These are phyloP conservation scores for Arothron firmamentum DNA, from an alignment of 2,113 vertebrate genomes.

Conservation along the genomic window DNA sequence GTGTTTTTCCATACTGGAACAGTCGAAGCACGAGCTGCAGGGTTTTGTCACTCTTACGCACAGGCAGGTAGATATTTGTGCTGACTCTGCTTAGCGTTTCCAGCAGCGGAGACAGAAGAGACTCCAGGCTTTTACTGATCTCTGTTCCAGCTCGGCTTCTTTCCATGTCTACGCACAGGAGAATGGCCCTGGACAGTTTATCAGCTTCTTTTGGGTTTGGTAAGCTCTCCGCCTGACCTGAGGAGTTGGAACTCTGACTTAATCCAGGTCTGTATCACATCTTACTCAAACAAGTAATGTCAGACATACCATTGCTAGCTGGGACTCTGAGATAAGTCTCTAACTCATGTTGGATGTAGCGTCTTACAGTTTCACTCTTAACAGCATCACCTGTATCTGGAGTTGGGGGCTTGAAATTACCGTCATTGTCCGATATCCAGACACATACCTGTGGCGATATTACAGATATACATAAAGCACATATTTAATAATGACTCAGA, in stretches of 20 bases:
- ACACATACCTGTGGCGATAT: constrained; percentile 78
- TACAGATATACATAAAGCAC: neutral
- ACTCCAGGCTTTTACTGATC: constrained; percentile 69
- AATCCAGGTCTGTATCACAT: neutral
- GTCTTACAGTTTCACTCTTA: constrained; percentile 37
- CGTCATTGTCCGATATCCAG: constrained; percentile 82
- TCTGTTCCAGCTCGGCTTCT: constrained; percentile 29
- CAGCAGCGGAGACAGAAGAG: constrained; percentile 83
- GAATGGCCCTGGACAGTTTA: constrained; percentile 79
- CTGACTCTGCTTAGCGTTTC: constrained; percentile 83
- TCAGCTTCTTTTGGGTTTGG: constrained; percentile 84
- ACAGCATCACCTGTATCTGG: constrained; percentile 2
- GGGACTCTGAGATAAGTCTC: constrained; percentile 75
- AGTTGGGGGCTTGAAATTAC: constrained; percentile 63
- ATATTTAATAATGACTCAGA: neutral
- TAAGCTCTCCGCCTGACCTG: constrained; percentile 74
- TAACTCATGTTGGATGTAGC: constrained; percentile 66
- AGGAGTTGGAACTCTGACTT: neutral
- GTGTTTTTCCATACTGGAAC: constrained; percentile 67
- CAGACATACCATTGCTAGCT: constrained; percentile 62
- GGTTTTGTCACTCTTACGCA: constrained; percentile 85
- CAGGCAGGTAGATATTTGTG: constrained; percentile 86
- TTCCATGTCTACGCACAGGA: constrained; percentile 78
- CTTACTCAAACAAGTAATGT: neutral
- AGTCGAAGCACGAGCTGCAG: constrained; percentile 85